Evolutionary conservation across 1,140 invertebrate genomes (phyloP), one percentile per base, ranked within the genome.

Genomic region (Drosophila bocqueti): DNA sequence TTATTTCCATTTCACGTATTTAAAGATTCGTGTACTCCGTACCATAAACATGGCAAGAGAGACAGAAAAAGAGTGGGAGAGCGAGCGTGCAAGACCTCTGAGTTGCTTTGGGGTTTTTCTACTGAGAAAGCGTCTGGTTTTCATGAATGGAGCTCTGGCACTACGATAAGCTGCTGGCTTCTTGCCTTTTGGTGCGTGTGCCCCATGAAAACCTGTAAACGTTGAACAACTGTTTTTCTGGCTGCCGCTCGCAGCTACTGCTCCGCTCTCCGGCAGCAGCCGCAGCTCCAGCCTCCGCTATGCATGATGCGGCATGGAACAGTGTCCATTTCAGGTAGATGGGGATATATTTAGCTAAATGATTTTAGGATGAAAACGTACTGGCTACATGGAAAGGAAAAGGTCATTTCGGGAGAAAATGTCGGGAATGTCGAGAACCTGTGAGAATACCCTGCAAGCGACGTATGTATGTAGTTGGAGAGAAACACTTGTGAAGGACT

Each of bases 151-250:
- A 61, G 21, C 61, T 47, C n/a, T 57, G 21, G 52, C 6, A 4
- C 36, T n/a, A 7, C 57, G 46, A 62, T 52, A 46, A 52, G 75
- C 75, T 67, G 58, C 58, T 64, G 3, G 21, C 24, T 50, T 18
- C 18, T 42, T 21, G 47, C 31, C 47, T 45, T 45, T 29, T 15
- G 21, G 38, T 36, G 29, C 59, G 38, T 26, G 67, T 75, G 61
- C 52, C 52, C 71, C 72, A 76, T 34, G 65, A 55, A 57, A 71
- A 79, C 76, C 76, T 67, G 76, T 71, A 79, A 69, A 63, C 76
- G 61, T 75, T 65, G 49, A 47, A 64, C 69, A 74, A 76, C 72
- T 76, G 52, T 76, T 65, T 65, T 43, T 40, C 11, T 36, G 21
- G 24, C 43, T 65, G 54, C 59, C 61, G 45, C 21, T 64, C 15